Evolutionary conservation across 2,113 vertebrate genomes (phyloP), one percentile per base, ranked within the genome.

Genomic region (Onychorhynchus coronatus): DNA sequence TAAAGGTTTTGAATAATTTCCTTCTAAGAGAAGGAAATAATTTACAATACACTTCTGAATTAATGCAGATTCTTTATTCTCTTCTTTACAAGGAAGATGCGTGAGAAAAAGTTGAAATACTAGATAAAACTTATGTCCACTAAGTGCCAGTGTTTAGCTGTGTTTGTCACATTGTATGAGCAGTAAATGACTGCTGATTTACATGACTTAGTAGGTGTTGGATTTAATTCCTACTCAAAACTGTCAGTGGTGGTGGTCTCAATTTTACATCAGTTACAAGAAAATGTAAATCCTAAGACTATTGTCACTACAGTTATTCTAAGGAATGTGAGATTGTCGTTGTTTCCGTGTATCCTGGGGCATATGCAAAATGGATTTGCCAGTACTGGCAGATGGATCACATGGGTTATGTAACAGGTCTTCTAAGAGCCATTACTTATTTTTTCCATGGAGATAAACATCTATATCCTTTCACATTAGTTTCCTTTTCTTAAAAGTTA

Each of bases 121-220:
- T 80, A 44, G 11, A 18, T 88, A 62, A 80, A 58, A 67, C 39
- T 35, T 80, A 24, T 31, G 30, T 74, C 82, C 82, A 66, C 42
- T 85, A 47, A 88, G 83, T 80, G 63, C 88, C 88, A 81, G 39
- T 77, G 67, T 96, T 97, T 49, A 93, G 56, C 59, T 65, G 9
- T 65, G 30, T 93, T 96, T 91, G 50, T 88, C 72, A 77, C 63
- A 86, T 28, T 63, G 33, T 23, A 33, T 20, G 23, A 74, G 27
- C 72, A 78, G 55, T 30, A 90, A 74, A 68, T 46, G 28, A n/a
- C 28, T 66, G 24, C 50, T 84, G 72, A n/a, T 83, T 82, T 89
- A 23, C 49, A 5, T 70, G 53, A 88, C 30, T 63, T 46, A 71
- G 0, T 80, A 71, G 30, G 25, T 44, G 56, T 6, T 85, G 46